Evolutionary conservation across 2,113 vertebrate genomes (phyloP).

Genomic region (Strix aluco): DNA sequence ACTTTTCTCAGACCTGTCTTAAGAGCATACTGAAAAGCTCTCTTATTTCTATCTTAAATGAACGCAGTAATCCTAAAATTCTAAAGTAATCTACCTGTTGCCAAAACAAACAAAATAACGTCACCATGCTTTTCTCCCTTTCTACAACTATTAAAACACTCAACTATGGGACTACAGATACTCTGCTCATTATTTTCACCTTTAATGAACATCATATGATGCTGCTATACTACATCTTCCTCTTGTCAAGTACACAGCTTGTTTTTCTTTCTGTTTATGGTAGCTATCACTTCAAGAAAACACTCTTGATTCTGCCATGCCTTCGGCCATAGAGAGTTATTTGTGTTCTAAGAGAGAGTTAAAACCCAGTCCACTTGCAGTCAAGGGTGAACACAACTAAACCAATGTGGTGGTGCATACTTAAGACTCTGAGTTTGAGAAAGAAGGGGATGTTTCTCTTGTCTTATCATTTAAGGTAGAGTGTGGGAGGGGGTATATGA

Average conservation of each 20-base stretch:
- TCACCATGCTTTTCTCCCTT: neutral
- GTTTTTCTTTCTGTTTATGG: neutral
- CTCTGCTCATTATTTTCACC: neutral
- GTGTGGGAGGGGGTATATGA: fast-evolving
- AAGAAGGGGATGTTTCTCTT: conserved; percentile 2
- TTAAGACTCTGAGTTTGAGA: neutral
- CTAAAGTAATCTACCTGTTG: neutral
- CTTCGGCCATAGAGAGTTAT: neutral
- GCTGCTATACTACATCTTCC: neutral
- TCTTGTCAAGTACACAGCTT: neutral
- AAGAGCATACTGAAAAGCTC: neutral
- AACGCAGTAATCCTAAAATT: neutral
- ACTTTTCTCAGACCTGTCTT: neutral
- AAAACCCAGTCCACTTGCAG: neutral
- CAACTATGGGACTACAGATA: neutral
- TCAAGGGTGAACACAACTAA: neutral
- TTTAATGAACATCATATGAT: neutral
- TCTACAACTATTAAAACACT: neutral
- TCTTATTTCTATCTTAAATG: neutral
- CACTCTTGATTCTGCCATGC: neutral
- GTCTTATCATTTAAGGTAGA: neutral
- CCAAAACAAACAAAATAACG: neutral
- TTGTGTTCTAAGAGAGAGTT: neutral
- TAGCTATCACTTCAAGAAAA: neutral
- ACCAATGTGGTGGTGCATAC: neutral